phyloP scores from a whole-genome alignment of 2,888 invertebrate genomes.

The Drosophila robusta region DNA sequence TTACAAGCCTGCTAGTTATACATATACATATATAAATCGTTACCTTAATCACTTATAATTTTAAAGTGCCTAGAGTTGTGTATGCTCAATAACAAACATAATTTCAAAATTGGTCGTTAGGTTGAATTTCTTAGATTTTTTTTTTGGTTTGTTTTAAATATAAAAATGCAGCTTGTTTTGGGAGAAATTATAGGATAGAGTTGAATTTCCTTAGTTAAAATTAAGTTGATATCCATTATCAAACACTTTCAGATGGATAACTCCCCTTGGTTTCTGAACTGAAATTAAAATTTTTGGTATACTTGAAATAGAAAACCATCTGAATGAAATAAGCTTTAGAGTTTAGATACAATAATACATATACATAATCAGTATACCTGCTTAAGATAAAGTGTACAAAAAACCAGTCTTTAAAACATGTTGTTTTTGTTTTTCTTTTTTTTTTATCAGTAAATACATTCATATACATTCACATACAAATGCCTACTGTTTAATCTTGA shows the following conservation, averaged over 20 bases:
- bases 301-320: conserved; percentile 26
- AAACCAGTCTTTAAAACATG: conserved; percentile 84
- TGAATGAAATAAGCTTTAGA: conserved; percentile 13
- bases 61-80: conserved; percentile 50
- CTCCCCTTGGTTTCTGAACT: neutral
- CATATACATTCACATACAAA: conserved; percentile 29
- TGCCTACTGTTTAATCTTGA: conserved; percentile 34
- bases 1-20: conserved; percentile 68
- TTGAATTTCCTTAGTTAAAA: neutral
- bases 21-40: conserved; percentile 33
- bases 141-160: conserved; percentile 18
- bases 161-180: conserved; percentile 23
- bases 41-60: conserved; percentile 29
- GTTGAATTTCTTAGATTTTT: conserved; percentile 52
- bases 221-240: neutral
- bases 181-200: neutral
- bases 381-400: conserved; percentile 83
- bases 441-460: conserved; percentile 49
- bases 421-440: conserved; percentile 43
- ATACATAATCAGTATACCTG: conserved; percentile 58
- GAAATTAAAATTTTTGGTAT: conserved; percentile 34
- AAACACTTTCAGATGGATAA: neutral
- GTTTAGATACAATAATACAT: conserved; percentile 34
- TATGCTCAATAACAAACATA: conserved; percentile 41
- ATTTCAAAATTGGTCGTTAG: conserved; percentile 78